These are phyloP conservation scores for Erythrolamprus reginae DNA, from an alignment of 2,113 vertebrate genomes.

Conservation along the genomic window DNA sequence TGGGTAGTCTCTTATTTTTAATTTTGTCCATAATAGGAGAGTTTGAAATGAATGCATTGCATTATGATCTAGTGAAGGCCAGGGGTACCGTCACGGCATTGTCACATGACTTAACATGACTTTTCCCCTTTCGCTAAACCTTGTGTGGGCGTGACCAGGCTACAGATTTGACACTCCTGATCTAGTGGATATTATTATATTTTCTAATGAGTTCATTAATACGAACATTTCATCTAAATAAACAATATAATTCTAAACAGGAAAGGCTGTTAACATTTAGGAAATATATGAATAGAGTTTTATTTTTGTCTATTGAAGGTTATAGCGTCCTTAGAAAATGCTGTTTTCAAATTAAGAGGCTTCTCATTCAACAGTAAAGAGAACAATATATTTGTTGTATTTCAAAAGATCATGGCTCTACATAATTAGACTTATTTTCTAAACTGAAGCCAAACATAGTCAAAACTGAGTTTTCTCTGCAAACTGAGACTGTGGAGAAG, in stretches of 20 bases:
- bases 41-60: background rate
- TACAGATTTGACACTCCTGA: background rate
- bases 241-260: background rate
- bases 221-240: background rate
- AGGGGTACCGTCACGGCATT: too few relatives aligned
- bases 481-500: too few relatives aligned
- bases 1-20: background rate
- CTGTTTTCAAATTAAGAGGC: background rate
- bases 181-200: background rate
- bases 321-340: background rate
- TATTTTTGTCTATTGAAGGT: background rate
- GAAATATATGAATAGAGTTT: background rate
- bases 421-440: background rate
- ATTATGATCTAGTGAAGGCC: too few relatives aligned
- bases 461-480: too few relatives aligned
- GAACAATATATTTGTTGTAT: background rate
- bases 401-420: background rate
- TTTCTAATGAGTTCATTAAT: background rate
- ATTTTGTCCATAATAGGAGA: background rate
- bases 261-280: background rate
- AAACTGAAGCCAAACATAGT: background rate
- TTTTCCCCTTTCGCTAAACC: too few relatives aligned
- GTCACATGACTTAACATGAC: too few relatives aligned
- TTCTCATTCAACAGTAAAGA: background rate
- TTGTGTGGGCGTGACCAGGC: too few relatives aligned